Percentiles rank a stretch among this genome's conserved stretches.
These are phyloP conservation scores for Gorsachius magnificus DNA, from an alignment of 2,797 vertebrate genomes.

Conservation along the genomic window DNA sequence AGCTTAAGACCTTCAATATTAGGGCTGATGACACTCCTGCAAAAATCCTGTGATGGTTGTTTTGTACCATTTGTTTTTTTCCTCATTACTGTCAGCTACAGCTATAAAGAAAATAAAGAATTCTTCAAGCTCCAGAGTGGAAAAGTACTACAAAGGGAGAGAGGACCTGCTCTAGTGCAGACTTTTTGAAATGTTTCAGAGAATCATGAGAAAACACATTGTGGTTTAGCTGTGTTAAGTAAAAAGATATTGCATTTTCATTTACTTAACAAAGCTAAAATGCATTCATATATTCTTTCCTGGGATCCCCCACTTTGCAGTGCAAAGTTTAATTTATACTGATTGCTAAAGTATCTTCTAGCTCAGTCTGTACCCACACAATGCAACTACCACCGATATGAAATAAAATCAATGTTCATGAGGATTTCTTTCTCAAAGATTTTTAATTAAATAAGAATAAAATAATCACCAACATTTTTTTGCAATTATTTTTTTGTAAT, in stretches of 20 bases:
- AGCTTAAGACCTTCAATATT: background rate
- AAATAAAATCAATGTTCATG: background rate
- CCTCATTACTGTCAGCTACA: background rate
- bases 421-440: background rate
- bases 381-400: background rate
- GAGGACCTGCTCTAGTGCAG: background rate
- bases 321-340: background rate
- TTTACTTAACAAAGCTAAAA: background rate
- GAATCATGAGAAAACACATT: background rate
- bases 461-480: background rate
- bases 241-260: background rate
- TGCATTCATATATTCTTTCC: background rate
- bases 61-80: background rate
- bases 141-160: background rate
- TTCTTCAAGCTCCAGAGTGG: background rate
- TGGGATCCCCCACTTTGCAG: background rate
- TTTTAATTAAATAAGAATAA: background rate
- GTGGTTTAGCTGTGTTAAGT: background rate
- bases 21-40: background rate
- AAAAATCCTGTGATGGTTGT: background rate
- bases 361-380: background rate
- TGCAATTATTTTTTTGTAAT: rapidly evolving
- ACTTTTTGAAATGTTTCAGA: background rate
- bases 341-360: background rate
- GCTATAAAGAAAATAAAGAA: background rate